Conservation (phyloP, 2,888 invertebrate genomes). For the Leptopilina myrica region DNA sequence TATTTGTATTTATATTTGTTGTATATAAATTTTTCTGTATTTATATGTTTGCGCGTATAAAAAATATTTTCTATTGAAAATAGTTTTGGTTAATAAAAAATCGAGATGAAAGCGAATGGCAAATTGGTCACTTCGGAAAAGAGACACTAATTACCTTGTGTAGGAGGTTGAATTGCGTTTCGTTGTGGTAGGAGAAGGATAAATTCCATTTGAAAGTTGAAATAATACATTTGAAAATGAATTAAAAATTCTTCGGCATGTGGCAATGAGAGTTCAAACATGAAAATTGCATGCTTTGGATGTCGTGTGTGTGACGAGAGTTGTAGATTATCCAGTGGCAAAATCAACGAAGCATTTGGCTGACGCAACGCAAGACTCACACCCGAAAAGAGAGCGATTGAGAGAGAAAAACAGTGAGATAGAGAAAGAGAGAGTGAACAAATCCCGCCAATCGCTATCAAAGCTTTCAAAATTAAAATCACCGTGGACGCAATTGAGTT, state of each 20-base stretch:
- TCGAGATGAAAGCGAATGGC: too few relatives aligned
- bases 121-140: not conserved
- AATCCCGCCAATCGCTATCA: conserved; percentile 56
- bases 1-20: too few relatives aligned
- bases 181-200: not conserved
- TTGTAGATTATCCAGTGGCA: conserved; percentile 26
- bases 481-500: conserved; percentile 63
- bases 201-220: not conserved
- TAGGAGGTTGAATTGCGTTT: not conserved
- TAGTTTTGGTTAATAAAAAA: too few relatives aligned
- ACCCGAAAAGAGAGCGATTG: not conserved
- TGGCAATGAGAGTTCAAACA: conserved; percentile 5
- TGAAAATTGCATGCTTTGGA: conserved; percentile 12
- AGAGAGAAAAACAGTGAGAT: too few relatives aligned
- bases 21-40: too few relatives aligned
- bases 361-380: conserved; percentile 42
- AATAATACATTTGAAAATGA: conserved; percentile 10
- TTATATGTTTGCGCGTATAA: too few relatives aligned
- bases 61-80: too few relatives aligned
- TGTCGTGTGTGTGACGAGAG: conserved; percentile 12
- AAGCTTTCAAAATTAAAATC: conserved; percentile 64
- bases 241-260: not conserved
- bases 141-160: conserved; percentile 6
- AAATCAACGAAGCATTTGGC: conserved; percentile 22
- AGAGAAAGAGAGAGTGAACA: conserved; percentile 16